Percentiles rank a stretch among this genome's conserved stretches.
phyloP scores from a whole-genome alignment of 2,797 vertebrate species.

The Potorous gilbertii region DNA sequence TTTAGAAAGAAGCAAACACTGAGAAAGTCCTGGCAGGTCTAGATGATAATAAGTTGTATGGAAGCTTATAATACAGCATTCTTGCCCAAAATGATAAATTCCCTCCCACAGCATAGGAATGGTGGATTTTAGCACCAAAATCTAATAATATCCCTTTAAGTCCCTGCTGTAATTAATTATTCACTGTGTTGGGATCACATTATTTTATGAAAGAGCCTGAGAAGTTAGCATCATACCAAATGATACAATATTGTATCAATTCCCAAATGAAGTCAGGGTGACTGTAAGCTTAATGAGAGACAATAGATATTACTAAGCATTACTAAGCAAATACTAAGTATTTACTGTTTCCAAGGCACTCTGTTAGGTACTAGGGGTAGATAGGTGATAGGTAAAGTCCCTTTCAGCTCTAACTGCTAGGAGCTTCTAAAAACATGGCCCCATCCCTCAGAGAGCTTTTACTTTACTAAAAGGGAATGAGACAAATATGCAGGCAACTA shows the following conservation, averaged over 20 bases:
- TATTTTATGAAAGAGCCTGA: constrained; percentile 12
- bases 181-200: constrained; percentile 36
- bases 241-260: neutral
- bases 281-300: neutral
- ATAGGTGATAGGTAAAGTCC: neutral
- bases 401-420: neutral
- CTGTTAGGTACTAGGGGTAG: neutral
- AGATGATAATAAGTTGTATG: neutral
- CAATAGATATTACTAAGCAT: neutral
- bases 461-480: neutral
- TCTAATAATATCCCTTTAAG: neutral
- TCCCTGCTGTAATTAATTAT: constrained; percentile 24
- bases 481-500: neutral
- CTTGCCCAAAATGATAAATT: neutral
- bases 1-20: neutral
- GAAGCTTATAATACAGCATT: neutral
- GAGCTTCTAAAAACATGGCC: neutral
- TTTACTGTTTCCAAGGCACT: neutral
- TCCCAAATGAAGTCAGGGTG: neutral
- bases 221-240: neutral
- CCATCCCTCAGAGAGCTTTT: neutral
- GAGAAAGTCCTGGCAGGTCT: neutral
- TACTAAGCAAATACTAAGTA: too few species aligned
- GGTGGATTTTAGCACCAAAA: neutral
- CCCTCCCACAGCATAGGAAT: neutral